Percentiles rank a stretch among this genome's conserved stretches.
Evolutionary conservation across 2,888 invertebrate genomes (phyloP).

Genomic region (Plagodis pulveraria): DNA sequence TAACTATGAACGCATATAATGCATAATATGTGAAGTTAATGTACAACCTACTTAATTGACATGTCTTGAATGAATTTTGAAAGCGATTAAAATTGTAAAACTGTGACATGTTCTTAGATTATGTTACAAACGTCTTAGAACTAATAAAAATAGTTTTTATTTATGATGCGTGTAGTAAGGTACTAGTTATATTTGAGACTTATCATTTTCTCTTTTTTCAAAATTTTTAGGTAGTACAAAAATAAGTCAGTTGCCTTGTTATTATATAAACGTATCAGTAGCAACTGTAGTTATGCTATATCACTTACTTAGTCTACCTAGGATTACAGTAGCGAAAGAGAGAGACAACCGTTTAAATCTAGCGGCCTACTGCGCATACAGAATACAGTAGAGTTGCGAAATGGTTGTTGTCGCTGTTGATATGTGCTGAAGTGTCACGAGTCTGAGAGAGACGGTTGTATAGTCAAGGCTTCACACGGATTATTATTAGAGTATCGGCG

Average conservation of each 20-base stretch:
- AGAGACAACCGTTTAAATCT: slow-evolving; percentile 63
- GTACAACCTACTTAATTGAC: too few relatives aligned
- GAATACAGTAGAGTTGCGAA: slow-evolving; percentile 65
- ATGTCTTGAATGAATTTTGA: too few relatives aligned
- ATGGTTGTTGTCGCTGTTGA: slow-evolving; percentile 65
- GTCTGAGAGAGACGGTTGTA: slow-evolving; percentile 74
- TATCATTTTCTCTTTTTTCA: too few relatives aligned
- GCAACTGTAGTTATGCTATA: slow-evolving; percentile 52
- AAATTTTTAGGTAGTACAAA: slow-evolving; percentile 2
- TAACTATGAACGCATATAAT: too few relatives aligned
- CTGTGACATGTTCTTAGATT: too few relatives aligned
- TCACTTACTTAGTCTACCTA: slow-evolving; percentile 53
- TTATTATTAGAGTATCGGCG: slow-evolving; percentile 84
- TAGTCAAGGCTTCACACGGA: slow-evolving; percentile 72
- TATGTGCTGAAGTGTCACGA: slow-evolving; percentile 55
- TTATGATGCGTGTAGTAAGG: too few relatives aligned
- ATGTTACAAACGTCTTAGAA: too few relatives aligned
- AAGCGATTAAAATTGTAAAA: too few relatives aligned
- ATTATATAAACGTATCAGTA: slow-evolving; percentile 54
- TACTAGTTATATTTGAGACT: too few relatives aligned
- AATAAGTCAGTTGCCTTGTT: slow-evolving; percentile 33
- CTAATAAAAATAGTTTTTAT: too few relatives aligned
- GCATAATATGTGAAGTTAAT: too few relatives aligned
- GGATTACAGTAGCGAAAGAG: slow-evolving; percentile 57
- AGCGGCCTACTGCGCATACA: slow-evolving; percentile 58